Conservation (phyloP, 2,888 invertebrate species). For the Dasypogon diadema region DNA sequence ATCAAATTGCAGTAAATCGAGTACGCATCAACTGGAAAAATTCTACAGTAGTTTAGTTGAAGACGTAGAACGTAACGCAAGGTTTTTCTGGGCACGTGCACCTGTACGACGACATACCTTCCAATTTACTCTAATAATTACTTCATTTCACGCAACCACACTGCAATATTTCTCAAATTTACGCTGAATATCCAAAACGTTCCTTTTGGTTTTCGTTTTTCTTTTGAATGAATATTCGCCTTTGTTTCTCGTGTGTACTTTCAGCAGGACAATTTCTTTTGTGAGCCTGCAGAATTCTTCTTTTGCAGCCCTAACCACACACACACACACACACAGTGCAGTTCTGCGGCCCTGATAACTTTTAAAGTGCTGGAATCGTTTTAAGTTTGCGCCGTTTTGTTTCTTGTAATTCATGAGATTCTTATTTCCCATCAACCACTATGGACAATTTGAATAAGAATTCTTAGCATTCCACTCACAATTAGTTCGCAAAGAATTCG, state of each 20-base stretch:
- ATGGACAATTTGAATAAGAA: constrained; percentile 56
- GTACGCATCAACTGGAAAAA: not conserved
- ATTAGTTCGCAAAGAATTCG: constrained; percentile 55
- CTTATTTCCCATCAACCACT: constrained; percentile 48
- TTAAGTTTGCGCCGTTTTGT: constrained; percentile 40
- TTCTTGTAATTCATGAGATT: constrained; percentile 28
- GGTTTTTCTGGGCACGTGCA: too few species aligned
- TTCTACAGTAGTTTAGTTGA: too few species aligned
- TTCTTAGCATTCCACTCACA: constrained; percentile 54
- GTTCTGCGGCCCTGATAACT: constrained; percentile 7
- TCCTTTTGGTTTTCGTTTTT: not conserved
- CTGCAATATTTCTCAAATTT: too few species aligned
- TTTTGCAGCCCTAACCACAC: too few species aligned
- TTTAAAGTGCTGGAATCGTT: constrained; percentile 15
- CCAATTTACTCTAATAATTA: too few species aligned
- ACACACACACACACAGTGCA: not conserved
- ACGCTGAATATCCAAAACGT: not conserved
- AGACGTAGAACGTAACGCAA: too few species aligned
- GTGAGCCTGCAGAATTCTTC: too few species aligned
- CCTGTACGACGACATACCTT: too few species aligned
- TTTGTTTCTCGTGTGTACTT: not conserved
- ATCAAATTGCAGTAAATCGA: not conserved
- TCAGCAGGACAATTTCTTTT: not conserved
- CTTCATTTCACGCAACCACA: too few species aligned
- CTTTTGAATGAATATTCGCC: not conserved